A percentile compares a stretch with the other conserved stretches of the same genome.
Conservation (phyloP, 1,140 invertebrate species). For the Cylas formicarius region DNA sequence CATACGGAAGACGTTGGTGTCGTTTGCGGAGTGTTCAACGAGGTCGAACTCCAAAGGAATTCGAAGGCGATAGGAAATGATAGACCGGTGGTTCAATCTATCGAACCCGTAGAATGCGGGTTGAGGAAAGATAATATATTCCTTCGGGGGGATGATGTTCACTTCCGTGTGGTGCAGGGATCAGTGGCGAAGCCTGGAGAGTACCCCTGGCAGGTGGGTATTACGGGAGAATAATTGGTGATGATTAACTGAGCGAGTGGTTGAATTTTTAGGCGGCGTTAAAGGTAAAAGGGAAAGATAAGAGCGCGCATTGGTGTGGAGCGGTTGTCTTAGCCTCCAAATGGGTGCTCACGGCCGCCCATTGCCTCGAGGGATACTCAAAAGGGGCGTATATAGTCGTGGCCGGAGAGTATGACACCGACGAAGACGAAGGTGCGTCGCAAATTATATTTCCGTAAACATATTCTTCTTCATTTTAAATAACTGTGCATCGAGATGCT, state of each 20-base stretch:
- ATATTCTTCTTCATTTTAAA: conserved; percentile 17
- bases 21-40: conserved; percentile 43
- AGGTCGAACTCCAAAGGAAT: conserved; percentile 11
- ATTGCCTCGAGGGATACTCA: conserved; percentile 63
- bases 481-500: no score
- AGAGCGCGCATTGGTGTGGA: conserved; percentile 66
- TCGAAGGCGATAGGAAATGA: not conserved
- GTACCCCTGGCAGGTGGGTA: conserved; percentile 71
- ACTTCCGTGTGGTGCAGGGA: conserved; percentile 51
- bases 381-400: conserved; percentile 61
- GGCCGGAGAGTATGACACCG: conserved; percentile 64
- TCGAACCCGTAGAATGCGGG: conserved; percentile 40
- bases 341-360: conserved; percentile 71
- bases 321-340: conserved; percentile 62
- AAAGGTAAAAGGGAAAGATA: conserved; percentile 50
- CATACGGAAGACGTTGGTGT: conserved; percentile 71
- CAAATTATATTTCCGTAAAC: not conserved
- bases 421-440: conserved; percentile 49
- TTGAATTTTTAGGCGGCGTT: conserved; percentile 55
- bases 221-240: conserved; percentile 2
- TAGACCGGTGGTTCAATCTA: not conserved
- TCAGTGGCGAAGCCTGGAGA: conserved; percentile 51
- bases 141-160: conserved; percentile 37
- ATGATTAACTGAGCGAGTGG: not conserved
- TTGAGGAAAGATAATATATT: conserved; percentile 45